Base-by-base conservation (phyloP, 23 tunicate species). In the Halocynthia aurantium region DNA sequence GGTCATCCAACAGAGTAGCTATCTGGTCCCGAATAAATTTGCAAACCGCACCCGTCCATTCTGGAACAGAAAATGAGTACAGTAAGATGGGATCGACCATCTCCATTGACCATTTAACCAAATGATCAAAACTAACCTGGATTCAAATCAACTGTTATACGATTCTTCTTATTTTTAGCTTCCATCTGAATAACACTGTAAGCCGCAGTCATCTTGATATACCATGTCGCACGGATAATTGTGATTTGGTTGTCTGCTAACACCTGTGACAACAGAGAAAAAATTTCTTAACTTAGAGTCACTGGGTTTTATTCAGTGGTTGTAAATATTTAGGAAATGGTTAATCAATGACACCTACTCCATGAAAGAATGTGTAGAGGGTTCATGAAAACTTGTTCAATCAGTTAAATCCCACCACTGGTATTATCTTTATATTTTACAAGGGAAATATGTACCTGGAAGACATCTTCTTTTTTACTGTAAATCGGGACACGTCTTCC, bases 41-140 rank as follows among this genome's bases (percentile, higher is more conserved):
- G 71, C 92, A 86, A 7, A 92, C 73, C 20, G 98, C 92, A 18
- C 78, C 86, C 5, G 98, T 92, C 98, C 98, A 92, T 50, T 92
- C 98, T 92, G 67, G 2, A 71, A 81, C 15, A 52, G 4, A 62
- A 77, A 44, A 10, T 19, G 5, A 18, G 49, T 12, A 18, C 66
- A 15, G 66, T 50, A 13, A 31, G 49, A 18, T 40, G 64, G 64
- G 66, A 15, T 31, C 13, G 49, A 49, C n/a, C 15, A 22, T 22
- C 13, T 8, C n/a, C 19, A 5, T 68, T n/a, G 19, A n/a, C 15
- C 40, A 17, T 22, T 60, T 60, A 60, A 60, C 64, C 64, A 60
- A 60, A 60, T 15, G 17, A 15, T 1, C 17, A 68, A 68, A 71
- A 71, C 55, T 9, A 71, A 77, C 71, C 71, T 1, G 78, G 78